phyloP scores from a whole-genome alignment of 2,888 invertebrate species.

The Amorpha juglandis region DNA sequence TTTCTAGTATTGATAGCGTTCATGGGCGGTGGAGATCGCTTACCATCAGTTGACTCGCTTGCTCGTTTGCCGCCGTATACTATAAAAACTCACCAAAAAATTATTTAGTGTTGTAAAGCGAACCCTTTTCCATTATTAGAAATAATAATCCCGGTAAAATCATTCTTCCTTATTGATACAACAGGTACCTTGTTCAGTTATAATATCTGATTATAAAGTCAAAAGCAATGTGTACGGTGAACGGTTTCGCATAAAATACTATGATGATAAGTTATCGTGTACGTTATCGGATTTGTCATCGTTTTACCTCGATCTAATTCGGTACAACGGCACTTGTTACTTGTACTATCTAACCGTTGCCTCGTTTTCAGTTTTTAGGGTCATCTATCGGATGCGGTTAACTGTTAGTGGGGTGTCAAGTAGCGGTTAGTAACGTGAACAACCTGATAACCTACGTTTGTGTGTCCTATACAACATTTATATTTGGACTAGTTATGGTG shows the following conservation, averaged over 20 bases:
- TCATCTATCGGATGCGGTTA: constrained; percentile 40
- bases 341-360: constrained; percentile 44
- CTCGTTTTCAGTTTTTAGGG: constrained; percentile 46
- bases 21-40: too few relatives aligned
- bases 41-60: too few relatives aligned
- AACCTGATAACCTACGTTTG: constrained; percentile 8
- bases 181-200: constrained; percentile 31
- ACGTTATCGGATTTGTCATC: constrained; percentile 66
- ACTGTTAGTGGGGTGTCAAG: constrained; percentile 30
- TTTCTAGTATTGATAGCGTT: too few relatives aligned
- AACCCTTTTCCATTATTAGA: constrained; percentile 12
- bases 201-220: constrained; percentile 6
- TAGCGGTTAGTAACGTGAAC: constrained; percentile 35
- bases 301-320: constrained; percentile 70
- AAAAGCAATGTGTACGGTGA: constrained; percentile 27
- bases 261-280: constrained; percentile 60
- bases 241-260: constrained; percentile 55
- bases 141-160: constrained; percentile 43
- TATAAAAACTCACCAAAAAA: too few relatives aligned
- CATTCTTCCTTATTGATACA: constrained; percentile 44
- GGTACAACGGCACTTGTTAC: constrained; percentile 47
- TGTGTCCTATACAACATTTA: neutral
- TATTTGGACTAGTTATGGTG: neutral
- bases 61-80: too few relatives aligned
- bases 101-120: neutral